Evolutionary conservation across 2,888 invertebrate genomes (phyloP).

Genomic region (Mylabris sibirica): DNA sequence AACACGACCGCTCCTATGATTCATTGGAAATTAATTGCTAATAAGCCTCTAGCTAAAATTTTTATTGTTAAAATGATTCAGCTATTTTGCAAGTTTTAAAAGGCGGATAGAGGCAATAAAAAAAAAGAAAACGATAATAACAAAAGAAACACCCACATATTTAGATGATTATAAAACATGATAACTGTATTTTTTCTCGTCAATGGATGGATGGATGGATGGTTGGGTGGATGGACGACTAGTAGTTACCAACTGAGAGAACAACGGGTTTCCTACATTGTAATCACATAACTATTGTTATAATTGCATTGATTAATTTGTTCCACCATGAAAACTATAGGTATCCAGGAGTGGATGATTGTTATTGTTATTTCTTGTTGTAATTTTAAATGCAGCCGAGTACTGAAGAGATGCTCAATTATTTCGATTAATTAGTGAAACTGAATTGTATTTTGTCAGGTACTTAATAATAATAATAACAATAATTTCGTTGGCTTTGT

Average conservation of each 20-base stretch:
- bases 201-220: neutral
- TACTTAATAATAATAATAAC: neutral
- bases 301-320: constrained; percentile 11
- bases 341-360: neutral
- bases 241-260: constrained; percentile 14
- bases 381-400: neutral
- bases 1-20: constrained; percentile 1
- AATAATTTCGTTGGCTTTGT: neutral
- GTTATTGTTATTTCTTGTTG: neutral
- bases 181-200: neutral
- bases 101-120: neutral
- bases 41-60: neutral
- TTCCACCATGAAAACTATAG: neutral
- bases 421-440: constrained; percentile 8
- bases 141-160: constrained; percentile 1
- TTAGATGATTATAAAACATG: neutral
- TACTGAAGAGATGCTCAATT: neutral
- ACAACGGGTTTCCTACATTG: constrained; percentile 16
- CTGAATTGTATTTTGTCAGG: neutral
- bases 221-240: neutral
- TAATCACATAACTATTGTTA: constrained; percentile 12
- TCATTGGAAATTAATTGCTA: constrained; percentile 1
- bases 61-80: neutral
- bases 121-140: no score
- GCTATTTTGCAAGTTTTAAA: neutral